Base-by-base conservation (phyloP, 2,797 vertebrate genomes). In the Neomorphus geoffroyi region DNA sequence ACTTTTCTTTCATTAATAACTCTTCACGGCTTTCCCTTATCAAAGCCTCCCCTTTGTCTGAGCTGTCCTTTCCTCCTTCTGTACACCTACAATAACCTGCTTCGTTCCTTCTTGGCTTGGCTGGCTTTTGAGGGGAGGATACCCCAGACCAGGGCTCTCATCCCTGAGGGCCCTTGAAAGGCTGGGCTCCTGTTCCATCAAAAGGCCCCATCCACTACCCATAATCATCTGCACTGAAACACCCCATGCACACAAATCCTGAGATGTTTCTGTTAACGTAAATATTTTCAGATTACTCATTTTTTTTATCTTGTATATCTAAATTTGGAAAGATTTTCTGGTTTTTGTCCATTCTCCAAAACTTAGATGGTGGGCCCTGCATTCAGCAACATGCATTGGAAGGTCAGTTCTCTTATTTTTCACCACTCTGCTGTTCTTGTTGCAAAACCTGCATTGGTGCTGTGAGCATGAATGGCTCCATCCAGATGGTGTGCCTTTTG, bases 401-500 rank as follows among this genome's bases (percentile, higher is more conserved):
- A 80, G 24, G 73, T 70, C 71, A 50, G 16, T 64, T 80, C 37
- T 61, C 56, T 37, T 66, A 4, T n/a, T 82, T 90, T 45, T 86
- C 41, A 13, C 22, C 12, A 22, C 10, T 5, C 18, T 32, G 18
- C 39, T 66, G 67, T 39, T 80, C 75, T 51, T 54, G 56, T 21
- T 65, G 51, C 62, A 35, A 65, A 26, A 27, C 11, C 22, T 4
- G 0, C 3, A 0, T 0, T 6, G 74, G 65, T 78, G 54, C 58
- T 54, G 30, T 61, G 77, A 65, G 24, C 69, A 64, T 45, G 22
- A 41, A 64, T 45, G 22, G 41, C 53, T 77, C 53, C 6, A 0
- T 37, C 26, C 50, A 53, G 48, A 18, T 0, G 10, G 3, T 0
- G 5, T 57, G 18, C 16, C 21, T 3, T 3, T 51, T 2, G 3